These are phyloP conservation scores for Hydraecia micacea DNA, from an alignment of 2,888 invertebrate genomes.

Conservation along the genomic window DNA sequence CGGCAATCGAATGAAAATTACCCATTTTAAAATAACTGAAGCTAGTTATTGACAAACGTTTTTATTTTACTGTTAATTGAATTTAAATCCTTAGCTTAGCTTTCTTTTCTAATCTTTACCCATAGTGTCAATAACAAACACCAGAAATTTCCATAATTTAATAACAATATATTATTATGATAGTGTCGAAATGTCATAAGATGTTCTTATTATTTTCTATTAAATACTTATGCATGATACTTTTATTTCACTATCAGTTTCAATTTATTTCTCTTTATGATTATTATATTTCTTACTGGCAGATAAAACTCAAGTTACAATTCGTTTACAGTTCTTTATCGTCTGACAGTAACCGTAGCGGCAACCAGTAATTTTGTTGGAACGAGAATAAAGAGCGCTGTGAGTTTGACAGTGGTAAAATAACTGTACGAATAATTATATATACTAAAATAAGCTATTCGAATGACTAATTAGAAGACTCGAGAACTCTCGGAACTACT, in stretches of 20 bases:
- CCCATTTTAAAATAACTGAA: neutral
- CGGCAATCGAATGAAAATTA: conserved; percentile 1
- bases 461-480: neutral
- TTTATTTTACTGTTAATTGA: neutral
- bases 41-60: conserved; percentile 36
- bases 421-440: neutral
- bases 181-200: neutral
- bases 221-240: neutral
- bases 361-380: neutral
- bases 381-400: neutral
- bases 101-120: neutral
- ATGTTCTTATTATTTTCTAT: neutral
- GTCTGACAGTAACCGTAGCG: neutral
- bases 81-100: neutral
- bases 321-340: neutral
- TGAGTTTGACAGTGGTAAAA: too few relatives aligned
- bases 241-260: neutral
- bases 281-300: neutral
- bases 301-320: neutral
- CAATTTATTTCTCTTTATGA: neutral
- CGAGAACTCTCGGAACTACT: neutral
- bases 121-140: conserved; percentile 29
- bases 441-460: neutral
- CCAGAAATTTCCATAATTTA: neutral
- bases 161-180: neutral